These are phyloP conservation scores for Chalcosyrphus nemorum DNA, from an alignment of 2,888 invertebrate species.

Conservation along the genomic window DNA sequence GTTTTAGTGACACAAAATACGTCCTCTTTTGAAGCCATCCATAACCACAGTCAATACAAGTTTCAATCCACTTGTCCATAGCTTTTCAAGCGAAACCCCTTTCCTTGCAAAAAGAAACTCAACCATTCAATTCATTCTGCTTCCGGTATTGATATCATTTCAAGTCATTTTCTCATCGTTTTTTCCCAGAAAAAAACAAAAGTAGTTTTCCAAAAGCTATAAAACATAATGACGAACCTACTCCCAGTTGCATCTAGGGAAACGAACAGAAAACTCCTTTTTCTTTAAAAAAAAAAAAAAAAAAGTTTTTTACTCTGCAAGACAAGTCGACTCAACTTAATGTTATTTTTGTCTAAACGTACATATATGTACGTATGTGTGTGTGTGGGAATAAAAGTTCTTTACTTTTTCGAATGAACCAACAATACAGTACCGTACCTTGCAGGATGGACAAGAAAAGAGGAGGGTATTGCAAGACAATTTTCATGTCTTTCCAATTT, in stretches of 20 bases:
- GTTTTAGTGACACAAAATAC: too few species aligned
- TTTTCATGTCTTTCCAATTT: constrained; percentile 12
- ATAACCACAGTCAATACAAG: too few species aligned
- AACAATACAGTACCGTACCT: too few species aligned
- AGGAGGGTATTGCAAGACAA: constrained; percentile 4
- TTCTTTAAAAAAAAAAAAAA: too few species aligned
- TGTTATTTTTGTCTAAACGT: constrained; percentile 27
- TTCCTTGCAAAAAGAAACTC: too few species aligned
- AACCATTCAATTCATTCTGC: not conserved
- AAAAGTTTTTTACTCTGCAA: not conserved
- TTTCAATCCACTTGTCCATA: too few species aligned
- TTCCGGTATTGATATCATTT: not conserved
- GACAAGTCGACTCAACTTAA: constrained; percentile 29
- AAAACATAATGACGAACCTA: constrained; percentile 12
- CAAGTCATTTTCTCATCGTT: not conserved
- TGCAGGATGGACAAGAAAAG: not conserved
- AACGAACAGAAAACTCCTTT: not conserved
- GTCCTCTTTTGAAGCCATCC: too few species aligned
- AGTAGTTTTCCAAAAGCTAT: not conserved
- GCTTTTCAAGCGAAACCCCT: too few species aligned
- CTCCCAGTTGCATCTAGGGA: constrained; percentile 7
- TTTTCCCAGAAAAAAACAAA: too few species aligned
- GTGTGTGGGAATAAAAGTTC: too few species aligned
- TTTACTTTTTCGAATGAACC: too few species aligned
- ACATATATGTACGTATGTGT: too few species aligned